Evolutionary conservation across 2,888 invertebrate species (phyloP), one percentile per base, ranked within the genome.

Genomic region (Alsophila aescularia): DNA sequence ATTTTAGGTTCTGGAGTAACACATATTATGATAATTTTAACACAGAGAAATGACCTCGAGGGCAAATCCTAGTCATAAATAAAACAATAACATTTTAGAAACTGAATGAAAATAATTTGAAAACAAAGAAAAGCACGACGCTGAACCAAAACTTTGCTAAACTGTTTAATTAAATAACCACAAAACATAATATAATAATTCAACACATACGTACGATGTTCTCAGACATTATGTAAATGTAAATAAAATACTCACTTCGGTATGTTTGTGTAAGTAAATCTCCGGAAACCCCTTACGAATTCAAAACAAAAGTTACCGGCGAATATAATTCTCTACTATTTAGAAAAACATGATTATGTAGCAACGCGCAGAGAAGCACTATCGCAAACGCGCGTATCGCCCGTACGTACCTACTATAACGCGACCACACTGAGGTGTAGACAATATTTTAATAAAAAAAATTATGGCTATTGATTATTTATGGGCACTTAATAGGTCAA

Each of bases 311-410:
- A 43, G 13, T 35, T 24, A 47, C 39, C 52, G 50, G 41, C n/a
- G 16, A 52, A 48, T 42, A 4, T 36, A 29, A 44, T 40, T 62
- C 69, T 24, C 24, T 39, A 12, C 67, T 69, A 74, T 57, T 40
- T 41, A 56, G 10, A 67, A 72, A 72, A 72, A 71, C 81, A 80
- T 74, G 73, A 73, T 73, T 66, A 64, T 70, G 64, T 67, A 68
- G 63, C 78, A 74, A 75, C 70, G 77, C 71, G 67, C 79, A 73
- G 78, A 78, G 75, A 73, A 76, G 53, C 71, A 87, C 86, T 82
- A 80, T 79, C 73, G 59, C 58, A 59, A 70, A 75, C 74, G 76
- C 76, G 81, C 69, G 70, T 63, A 63, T 60, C 66, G 62, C 55
- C 58, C 61, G 65, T 66, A 64, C 68, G 40, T 56, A 51, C 8